A percentile compares a stretch with the other conserved stretches of the same genome.
phyloP scores from a whole-genome alignment of 2,797 vertebrate species.

The Lophius americanus region DNA sequence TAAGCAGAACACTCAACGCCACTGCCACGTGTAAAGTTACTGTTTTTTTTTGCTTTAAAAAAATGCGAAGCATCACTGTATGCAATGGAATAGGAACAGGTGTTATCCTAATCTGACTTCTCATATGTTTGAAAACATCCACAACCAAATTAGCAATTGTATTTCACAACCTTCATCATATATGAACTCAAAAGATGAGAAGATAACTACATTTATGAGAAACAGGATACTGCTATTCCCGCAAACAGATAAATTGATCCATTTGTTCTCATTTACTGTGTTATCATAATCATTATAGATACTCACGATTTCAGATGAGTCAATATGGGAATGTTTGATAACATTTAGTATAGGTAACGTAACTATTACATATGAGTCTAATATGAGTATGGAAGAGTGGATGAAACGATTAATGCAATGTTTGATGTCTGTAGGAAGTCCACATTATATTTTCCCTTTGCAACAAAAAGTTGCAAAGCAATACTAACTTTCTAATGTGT shows the following conservation, averaged over 20 bases:
- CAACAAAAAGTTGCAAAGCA: background rate
- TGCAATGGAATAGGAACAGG: background rate
- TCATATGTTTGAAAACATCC: conserved; percentile 8
- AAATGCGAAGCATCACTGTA: background rate
- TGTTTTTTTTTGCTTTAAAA: background rate
- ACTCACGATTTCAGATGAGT: background rate
- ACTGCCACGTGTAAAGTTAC: background rate
- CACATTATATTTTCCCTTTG: too few relatives aligned
- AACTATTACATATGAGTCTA: background rate
- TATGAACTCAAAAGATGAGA: conserved; percentile 29
- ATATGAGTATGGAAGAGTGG: background rate
- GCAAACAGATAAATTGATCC: background rate
- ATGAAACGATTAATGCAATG: background rate
- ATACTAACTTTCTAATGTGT: background rate
- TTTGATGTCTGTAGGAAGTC: background rate
- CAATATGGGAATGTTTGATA: background rate
- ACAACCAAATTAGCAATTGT: conserved; percentile 1
- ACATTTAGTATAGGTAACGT: background rate
- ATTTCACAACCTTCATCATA: conserved; percentile 46
- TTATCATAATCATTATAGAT: background rate
- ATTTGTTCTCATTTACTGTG: background rate
- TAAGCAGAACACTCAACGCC: background rate
- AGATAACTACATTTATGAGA: background rate
- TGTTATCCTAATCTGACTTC: background rate
- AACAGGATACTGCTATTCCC: background rate